Evolutionary conservation across 2,113 vertebrate species (phyloP), one percentile per base, ranked within the genome.

Genomic region (Atlantisia rogersi): DNA sequence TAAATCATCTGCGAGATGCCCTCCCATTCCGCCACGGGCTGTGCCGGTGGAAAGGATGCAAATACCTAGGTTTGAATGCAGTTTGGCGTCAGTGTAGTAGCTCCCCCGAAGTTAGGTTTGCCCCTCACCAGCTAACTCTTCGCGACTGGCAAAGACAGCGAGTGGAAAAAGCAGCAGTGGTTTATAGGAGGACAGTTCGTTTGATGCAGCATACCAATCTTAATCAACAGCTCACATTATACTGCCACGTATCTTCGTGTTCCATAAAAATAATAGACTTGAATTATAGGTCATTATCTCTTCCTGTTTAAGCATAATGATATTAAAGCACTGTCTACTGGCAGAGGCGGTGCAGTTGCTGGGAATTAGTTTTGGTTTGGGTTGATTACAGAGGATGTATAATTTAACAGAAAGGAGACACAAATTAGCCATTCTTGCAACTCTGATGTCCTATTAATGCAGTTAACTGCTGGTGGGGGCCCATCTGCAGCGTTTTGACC

Each of bases 221-320:
- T 71, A 85, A 89, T 94, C 91, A 81, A 59, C 83, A 59, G 56
- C 79, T 94, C 17, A 5, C 40, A 13, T 88, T 73, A 46, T 31
- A 26, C 52, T 68, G 94, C 2, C 0, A 15, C 84, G 67, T 75
- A 80, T 95, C 77, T 86, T 77, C 80, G 20, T 85, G 79, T 96
- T 78, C 88, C 59, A 19, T 91, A 56, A 69, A 95, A 95, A 91
- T 96, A 96, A 92, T 89, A 75, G 74, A 37, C 78, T 95, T 78
- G 63, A 84, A 83, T 96, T 95, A 93, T n/a, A 80, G 88, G 80
- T 92, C 91, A 76, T 97, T 97, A 92, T 96, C 95, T 96, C 82
- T 95, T 96, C 87, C 90, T 92, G 68, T 56, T 95, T 65, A 14
- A 71, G 69, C 70, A 28, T 93, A 91, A 97, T 95, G 89, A 70